These are phyloP conservation scores for Lucinisca nassula DNA, from an alignment of 2,888 invertebrate genomes.

Conservation along the genomic window DNA sequence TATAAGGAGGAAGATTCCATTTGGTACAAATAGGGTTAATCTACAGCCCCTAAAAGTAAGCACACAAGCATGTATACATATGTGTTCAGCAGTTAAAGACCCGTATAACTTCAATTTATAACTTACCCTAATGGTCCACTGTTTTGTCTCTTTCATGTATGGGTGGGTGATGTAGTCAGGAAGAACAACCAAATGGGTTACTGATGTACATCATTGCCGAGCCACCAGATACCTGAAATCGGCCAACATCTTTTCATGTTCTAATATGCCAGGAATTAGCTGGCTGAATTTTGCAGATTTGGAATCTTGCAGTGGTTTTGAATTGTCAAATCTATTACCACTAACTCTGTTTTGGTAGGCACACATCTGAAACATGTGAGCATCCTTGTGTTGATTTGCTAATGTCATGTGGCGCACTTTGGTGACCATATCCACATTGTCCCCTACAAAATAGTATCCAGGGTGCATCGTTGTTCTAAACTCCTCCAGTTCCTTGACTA, in stretches of 20 bases:
- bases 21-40: too few species aligned
- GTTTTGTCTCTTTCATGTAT: constrained; percentile 30
- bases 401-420: constrained; percentile 54
- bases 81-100: too few species aligned
- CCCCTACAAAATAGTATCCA: constrained; percentile 65
- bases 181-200: neutral
- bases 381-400: constrained; percentile 48
- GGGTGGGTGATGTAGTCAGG: constrained; percentile 27
- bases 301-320: constrained; percentile 17
- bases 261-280: constrained; percentile 21
- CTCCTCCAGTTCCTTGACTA: too few species aligned
- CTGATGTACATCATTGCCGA: neutral
- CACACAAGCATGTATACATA: too few species aligned
- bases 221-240: constrained; percentile 28
- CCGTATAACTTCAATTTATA: neutral
- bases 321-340: constrained; percentile 48
- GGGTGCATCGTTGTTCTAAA: constrained; percentile 34
- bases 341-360: constrained; percentile 39
- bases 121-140: constrained; percentile 16
- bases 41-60: too few species aligned
- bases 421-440: constrained; percentile 62
- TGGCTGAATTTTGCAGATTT: constrained; percentile 21
- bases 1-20: too few species aligned
- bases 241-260: neutral
- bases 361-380: constrained; percentile 61